phyloP scores from a whole-genome alignment of 2,888 invertebrate species.

The Euclidia mi region DNA sequence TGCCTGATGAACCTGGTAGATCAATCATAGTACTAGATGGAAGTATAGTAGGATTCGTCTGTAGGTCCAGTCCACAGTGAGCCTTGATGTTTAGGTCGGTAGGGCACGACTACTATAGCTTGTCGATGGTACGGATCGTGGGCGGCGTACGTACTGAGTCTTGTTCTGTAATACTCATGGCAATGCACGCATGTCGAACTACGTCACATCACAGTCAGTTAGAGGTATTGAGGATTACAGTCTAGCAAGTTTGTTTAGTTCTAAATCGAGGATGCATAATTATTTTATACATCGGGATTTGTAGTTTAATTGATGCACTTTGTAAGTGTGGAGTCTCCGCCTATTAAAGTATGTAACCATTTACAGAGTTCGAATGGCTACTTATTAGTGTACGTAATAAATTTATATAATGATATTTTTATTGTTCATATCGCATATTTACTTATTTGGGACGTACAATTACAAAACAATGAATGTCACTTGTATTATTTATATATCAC shows the following conservation, averaged over 20 bases:
- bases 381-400: conserved; percentile 87
- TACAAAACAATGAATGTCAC: conserved; percentile 45
- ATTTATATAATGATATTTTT: conserved; percentile 80
- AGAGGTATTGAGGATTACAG: conserved; percentile 70
- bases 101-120: conserved; percentile 46
- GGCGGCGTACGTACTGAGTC: conserved; percentile 59
- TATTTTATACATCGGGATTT: conserved; percentile 86
- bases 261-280: conserved; percentile 86
- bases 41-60: conserved; percentile 35
- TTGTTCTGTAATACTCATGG: conserved; percentile 78
- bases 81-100: conserved; percentile 46
- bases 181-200: conserved; percentile 75
- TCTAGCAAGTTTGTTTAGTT: conserved; percentile 81
- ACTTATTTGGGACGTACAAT: conserved; percentile 41
- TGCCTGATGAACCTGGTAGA: conserved; percentile 54
- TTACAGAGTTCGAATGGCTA: conserved; percentile 84
- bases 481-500: conserved; percentile 17
- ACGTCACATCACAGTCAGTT: conserved; percentile 84
- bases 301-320: conserved; percentile 89
- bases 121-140: conserved; percentile 52
- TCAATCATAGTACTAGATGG: conserved; percentile 29
- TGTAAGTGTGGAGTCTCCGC: conserved; percentile 89
- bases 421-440: conserved; percentile 74
- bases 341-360: conserved; percentile 89
- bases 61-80: conserved; percentile 66